Base-by-base conservation (phyloP, 2,113 vertebrate species). In the Ceratotherium simum region DNA sequence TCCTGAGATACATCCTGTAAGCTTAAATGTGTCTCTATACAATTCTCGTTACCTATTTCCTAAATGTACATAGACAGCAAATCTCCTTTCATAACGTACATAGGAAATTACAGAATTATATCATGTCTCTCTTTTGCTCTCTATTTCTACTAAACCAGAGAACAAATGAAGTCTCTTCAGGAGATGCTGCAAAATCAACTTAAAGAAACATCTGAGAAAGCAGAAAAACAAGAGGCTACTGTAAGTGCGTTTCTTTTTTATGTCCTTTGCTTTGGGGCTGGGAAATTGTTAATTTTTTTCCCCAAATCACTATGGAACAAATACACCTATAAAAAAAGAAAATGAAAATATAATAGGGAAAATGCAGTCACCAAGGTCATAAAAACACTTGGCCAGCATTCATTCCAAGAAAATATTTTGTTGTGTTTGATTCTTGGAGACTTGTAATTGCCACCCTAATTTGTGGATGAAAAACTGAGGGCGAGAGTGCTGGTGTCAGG, bases 151-250 rank as follows among this genome's bases (percentile, higher is more conserved):
- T 96, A 88, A 98, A 97, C 92, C 92, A 99, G 99, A 98, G 99
- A 99, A 98, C 99, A 99, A 99, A 99, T 99, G 99, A 99, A 99
- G 98, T 99, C 99, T 97, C 99, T 99, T 96, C 99, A 99, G 99
- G 99, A 99, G 92, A 98, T 99, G 97, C 99, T 99, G 98, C 99
- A 99, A 98, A 99, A 99, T 98, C 99, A 99, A 98, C 99, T 99
- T 98, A 99, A 99, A 97, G 99, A 99, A 98, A 99, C 99, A 93
- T 98, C 99, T 64, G 99, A 99, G 98, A 99, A 99, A 98, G 99
- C 99, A 14, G 99, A 99, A 98, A 99, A 99, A 98, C 99, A 99
- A 97, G 99, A 99, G 98, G 99, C 99, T 92, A 99, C 99, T 0
- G 99, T 99, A 98, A 99, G 99, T 99, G 93, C 73, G 16, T 97